Evolutionary conservation across 2,797 vertebrate species (phyloP), one percentile per base, ranked within the genome.

Genomic region (Enteromius trimaculatus): DNA sequence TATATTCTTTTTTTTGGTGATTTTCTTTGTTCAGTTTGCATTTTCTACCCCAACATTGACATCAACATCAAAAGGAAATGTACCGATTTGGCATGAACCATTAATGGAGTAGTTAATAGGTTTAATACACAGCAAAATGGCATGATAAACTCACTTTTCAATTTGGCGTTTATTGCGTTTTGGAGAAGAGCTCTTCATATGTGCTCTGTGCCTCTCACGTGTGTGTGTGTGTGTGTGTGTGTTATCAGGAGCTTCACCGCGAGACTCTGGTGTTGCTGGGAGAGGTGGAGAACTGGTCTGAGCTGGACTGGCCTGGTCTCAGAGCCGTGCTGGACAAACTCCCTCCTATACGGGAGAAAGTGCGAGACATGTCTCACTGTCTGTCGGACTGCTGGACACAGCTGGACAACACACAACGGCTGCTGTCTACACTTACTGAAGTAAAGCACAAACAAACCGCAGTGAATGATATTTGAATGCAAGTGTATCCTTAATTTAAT

Each of bases 311-410:
- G 94, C 74, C 81, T 0, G 94, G 94, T 0, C 92, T 95, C 21
- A 85, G 79, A 0, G 72, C 86, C 2, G 87, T 95, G 65, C 93
- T 93, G 89, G 91, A 93, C 53, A 86, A 83, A 6, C 90, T 95
- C 3, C 94, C 94, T 37, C 92, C 91, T 0, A 91, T 95, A n/a
- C 89, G 94, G 69, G 94, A 95, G 86, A 93, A 91, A 83, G 92
- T 95, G 51, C 89, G 94, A 66, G 92, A 95, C 92, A 94, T 95
- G 93, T 93, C 92, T 78, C 94, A 94, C 91, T 93, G 93, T 87
- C 91, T 96, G 89, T 94, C 94, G 0, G 94, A 95, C 91, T 95
- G 94, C 88, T 95, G 95, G 93, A 93, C 92, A 37, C 92, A 93
- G 4, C 89, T 96, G 90, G 95, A 95, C 78, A 95, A 94, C 91